Percentiles rank a stretch among this genome's conserved stretches.
These are phyloP conservation scores for Alcis repandata DNA, from an alignment of 2,888 invertebrate species.

Conservation along the genomic window DNA sequence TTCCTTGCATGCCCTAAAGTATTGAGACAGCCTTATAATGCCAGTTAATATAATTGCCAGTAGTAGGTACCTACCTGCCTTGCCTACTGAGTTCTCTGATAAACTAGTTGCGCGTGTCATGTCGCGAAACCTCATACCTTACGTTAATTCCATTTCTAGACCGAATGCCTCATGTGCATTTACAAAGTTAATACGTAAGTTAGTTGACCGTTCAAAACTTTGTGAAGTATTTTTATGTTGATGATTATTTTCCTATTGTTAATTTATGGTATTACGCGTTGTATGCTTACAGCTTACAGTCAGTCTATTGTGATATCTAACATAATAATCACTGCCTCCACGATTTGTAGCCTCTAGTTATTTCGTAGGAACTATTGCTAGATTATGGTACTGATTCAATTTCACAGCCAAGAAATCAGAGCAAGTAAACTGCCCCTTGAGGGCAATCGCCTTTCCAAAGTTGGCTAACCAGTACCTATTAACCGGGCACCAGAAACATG, in stretches of 20 bases:
- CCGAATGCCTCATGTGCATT: no score
- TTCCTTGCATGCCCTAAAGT: no score
- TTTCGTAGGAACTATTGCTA: background rate
- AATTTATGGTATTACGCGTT: background rate
- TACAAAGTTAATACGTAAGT: no score
- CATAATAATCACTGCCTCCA: background rate
- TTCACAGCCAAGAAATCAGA: background rate
- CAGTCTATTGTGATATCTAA: background rate
- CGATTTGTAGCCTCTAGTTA: background rate
- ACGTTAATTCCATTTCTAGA: no score
- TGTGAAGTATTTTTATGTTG: background rate
- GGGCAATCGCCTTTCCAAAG: conserved; percentile 22
- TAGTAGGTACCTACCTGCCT: no score
- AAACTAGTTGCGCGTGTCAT: no score
- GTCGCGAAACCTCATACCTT: background rate
- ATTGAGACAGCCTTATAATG: no score
- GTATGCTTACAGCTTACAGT: background rate
- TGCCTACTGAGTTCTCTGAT: no score
- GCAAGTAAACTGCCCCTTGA: conserved; percentile 20
- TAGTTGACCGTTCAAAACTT: background rate
- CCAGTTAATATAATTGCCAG: no score
- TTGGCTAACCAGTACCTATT: conserved; percentile 10
- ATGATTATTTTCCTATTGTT: background rate
- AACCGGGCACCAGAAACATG: conserved; percentile 5
- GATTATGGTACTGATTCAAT: background rate